Percentiles rank a stretch among this genome's conserved stretches.
These are phyloP conservation scores for Menidia menidia DNA, from an alignment of 2,797 vertebrate genomes.

Conservation along the genomic window DNA sequence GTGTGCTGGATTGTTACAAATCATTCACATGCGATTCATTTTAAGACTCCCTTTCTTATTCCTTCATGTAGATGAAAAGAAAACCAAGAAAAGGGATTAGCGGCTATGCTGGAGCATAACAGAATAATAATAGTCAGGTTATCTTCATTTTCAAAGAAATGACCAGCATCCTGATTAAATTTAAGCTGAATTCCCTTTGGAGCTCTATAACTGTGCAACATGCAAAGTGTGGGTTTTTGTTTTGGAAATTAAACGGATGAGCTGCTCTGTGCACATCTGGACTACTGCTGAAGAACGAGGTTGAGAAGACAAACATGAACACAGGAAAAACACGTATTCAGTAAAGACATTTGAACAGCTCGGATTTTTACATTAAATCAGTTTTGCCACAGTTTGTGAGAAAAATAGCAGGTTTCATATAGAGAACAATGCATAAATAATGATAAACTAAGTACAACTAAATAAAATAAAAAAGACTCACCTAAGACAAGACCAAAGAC, in stretches of 20 bases:
- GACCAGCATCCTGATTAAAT: constrained; percentile 2
- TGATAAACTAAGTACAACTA: constrained; percentile 57
- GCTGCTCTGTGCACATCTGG: constrained; percentile 7
- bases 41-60: constrained; percentile 15
- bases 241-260: constrained; percentile 7
- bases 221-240: constrained; percentile 21
- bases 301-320: background rate
- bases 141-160: constrained; percentile 4
- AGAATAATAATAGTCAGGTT: background rate
- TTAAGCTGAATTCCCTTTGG: constrained; percentile 55
- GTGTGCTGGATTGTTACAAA: constrained; percentile 13
- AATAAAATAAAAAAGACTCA: constrained; percentile 28
- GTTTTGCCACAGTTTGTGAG: constrained; percentile 30
- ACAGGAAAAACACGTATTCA: constrained; percentile 4
- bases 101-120: background rate
- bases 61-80: background rate
- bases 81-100: constrained; percentile 10
- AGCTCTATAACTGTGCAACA: constrained; percentile 29
- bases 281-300: constrained; percentile 10
- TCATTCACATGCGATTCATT: background rate
- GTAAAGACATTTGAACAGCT: background rate
- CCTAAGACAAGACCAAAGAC: constrained; percentile 40
- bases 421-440: constrained; percentile 65
- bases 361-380: constrained; percentile 5
- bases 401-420: constrained; percentile 26